These are phyloP conservation scores for Triops longicaudatus DNA, from an alignment of 1,140 invertebrate genomes.

Conservation along the genomic window DNA sequence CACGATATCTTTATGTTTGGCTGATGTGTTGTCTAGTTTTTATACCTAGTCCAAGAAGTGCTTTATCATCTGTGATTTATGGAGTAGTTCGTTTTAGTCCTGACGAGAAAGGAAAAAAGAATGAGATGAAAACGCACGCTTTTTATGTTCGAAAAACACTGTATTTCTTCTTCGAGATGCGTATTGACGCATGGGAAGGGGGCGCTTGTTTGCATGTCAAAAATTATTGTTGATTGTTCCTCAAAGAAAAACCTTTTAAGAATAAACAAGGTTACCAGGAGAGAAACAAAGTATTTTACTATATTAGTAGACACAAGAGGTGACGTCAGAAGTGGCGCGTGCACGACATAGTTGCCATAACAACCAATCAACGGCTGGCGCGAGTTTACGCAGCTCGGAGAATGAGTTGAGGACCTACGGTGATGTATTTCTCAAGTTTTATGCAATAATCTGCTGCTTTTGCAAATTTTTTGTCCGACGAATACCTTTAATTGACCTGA, in stretches of 20 bases:
- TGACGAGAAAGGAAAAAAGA: not conserved
- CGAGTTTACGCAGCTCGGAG: not conserved
- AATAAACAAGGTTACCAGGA: not conserved
- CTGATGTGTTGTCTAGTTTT: not conserved
- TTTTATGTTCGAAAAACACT: not conserved
- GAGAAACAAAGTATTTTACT: not conserved
- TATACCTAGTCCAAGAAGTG: conserved; percentile 15
- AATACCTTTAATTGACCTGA: too few species aligned
- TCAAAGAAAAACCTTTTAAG: not conserved
- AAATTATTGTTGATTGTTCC: not conserved
- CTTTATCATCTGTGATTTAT: conserved; percentile 12
- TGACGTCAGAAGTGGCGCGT: not conserved
- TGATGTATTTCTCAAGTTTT: too few species aligned
- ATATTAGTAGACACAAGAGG: not conserved
- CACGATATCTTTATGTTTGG: not conserved
- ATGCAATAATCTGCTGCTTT: too few species aligned
- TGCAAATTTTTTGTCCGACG: too few species aligned
- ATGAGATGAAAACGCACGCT: not conserved
- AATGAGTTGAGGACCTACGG: not conserved
- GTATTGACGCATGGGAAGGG: not conserved
- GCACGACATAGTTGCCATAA: not conserved
- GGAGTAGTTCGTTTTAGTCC: not conserved
- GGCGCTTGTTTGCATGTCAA: conserved; percentile 6
- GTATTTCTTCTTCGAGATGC: not conserved
- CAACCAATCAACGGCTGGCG: not conserved